Percentiles rank a stretch among this genome's conserved stretches.
These are phyloP conservation scores for Drosophila obscura DNA, from an alignment of 1,140 invertebrate species.

Conservation along the genomic window DNA sequence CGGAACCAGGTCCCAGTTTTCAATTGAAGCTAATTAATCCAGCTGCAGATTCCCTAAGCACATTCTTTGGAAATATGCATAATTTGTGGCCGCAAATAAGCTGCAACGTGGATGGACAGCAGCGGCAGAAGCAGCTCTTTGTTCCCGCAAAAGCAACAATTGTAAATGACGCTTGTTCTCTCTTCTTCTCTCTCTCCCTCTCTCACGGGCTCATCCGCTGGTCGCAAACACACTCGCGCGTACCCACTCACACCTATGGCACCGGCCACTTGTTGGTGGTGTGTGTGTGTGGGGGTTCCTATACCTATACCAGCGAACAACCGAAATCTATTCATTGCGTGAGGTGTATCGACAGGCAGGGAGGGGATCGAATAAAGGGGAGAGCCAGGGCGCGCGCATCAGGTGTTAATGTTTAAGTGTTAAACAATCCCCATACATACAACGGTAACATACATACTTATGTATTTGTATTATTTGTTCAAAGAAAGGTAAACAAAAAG, in stretches of 20 bases:
- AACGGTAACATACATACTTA: conserved; percentile 15
- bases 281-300: conserved; percentile 18
- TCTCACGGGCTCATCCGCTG: conserved; percentile 14
- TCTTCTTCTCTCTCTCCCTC: conserved; percentile 28
- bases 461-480: conserved; percentile 8
- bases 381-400: conserved; percentile 47
- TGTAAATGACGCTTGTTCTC: conserved; percentile 33
- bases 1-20: conserved; percentile 44
- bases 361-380: conserved; percentile 49
- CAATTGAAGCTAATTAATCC: conserved; percentile 71
- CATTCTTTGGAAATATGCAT: conserved; percentile 68
- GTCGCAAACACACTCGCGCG: too few relatives aligned
- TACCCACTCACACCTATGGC: conserved; percentile 16
- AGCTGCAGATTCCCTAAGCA: conserved; percentile 13
- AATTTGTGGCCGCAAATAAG: conserved; percentile 61
- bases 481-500: conserved; percentile 54
- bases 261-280: conserved; percentile 64
- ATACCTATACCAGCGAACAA: conserved; percentile 58
- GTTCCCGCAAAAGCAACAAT: conserved; percentile 41
- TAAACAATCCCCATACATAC: conserved; percentile 42
- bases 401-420: conserved; percentile 74
- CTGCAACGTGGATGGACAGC: not conserved
- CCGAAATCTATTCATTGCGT: conserved; percentile 58
- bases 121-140: conserved; percentile 37
- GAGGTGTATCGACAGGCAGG: conserved; percentile 40